A percentile compares a stretch with the other conserved stretches of the same genome.
These are phyloP conservation scores for Falcunculus frontatus DNA, from an alignment of 2,113 vertebrate genomes.

Conservation along the genomic window DNA sequence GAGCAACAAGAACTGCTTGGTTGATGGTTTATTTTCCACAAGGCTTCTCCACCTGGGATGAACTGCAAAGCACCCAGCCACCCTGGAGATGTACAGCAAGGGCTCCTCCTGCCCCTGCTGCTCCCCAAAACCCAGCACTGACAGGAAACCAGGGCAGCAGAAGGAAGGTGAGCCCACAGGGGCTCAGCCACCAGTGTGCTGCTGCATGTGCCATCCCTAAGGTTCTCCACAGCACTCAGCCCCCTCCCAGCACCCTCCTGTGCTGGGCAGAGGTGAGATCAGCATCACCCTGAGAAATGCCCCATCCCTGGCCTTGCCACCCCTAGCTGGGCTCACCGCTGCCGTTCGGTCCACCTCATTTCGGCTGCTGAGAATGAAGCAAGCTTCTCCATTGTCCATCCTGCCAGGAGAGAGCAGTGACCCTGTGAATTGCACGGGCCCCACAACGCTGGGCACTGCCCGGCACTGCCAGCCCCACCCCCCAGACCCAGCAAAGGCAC, in stretches of 20 bases:
- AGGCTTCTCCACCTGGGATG: rapidly evolving
- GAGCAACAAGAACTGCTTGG: neutral
- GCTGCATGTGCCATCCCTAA: rapidly evolving
- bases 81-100: rapidly evolving
- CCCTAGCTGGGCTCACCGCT: conserved; percentile 63
- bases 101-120: neutral
- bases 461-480: neutral
- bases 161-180: neutral
- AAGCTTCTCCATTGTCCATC: conserved; percentile 86
- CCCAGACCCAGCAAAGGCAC: neutral
- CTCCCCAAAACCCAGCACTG: neutral
- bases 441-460: neutral
- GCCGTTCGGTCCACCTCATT: conserved; percentile 83
- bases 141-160: neutral
- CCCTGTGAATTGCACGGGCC: rapidly evolving
- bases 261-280: neutral
- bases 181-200: neutral
- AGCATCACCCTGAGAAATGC: rapidly evolving
- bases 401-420: conserved; percentile 28
- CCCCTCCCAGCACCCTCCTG: neutral
- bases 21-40: neutral
- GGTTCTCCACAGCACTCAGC: rapidly evolving
- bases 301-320: rapidly evolving
- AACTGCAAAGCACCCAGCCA: neutral
- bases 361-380: conserved; percentile 84